Evolutionary conservation across 1,140 invertebrate species (phyloP).

Genomic region (Maconellicoccus hirsutus): DNA sequence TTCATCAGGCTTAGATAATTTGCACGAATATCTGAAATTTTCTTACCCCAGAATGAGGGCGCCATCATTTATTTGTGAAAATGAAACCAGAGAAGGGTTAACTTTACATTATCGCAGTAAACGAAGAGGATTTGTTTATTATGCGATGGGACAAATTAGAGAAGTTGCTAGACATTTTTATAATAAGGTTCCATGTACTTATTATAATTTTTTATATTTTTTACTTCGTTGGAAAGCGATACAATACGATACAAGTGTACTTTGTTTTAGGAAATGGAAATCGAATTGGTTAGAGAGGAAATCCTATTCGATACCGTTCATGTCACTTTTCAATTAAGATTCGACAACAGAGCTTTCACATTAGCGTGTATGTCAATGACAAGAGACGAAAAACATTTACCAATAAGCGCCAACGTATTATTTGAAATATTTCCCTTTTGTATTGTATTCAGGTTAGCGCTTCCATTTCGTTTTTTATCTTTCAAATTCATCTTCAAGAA

Average conservation of each 20-base stretch:
- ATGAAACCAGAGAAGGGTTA: constrained; percentile 80
- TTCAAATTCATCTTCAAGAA: not conserved
- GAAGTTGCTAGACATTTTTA: constrained; percentile 43
- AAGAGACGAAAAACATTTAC: constrained; percentile 70
- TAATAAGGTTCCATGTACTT: constrained; percentile 29
- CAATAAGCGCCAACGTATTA: constrained; percentile 74
- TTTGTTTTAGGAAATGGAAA: constrained; percentile 59
- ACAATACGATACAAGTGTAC: not conserved
- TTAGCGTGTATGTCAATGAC: constrained; percentile 67
- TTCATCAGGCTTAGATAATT: constrained; percentile 62
- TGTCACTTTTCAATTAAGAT: constrained; percentile 83
- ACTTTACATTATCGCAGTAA: constrained; percentile 89
- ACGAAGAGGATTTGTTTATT: constrained; percentile 83
- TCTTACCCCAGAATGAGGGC: constrained; percentile 87
- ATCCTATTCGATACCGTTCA: constrained; percentile 80
- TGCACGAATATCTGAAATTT: constrained; percentile 94
- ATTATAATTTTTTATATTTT: not conserved
- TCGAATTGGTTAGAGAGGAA: constrained; percentile 76
- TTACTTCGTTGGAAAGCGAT: not conserved
- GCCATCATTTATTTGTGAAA: constrained; percentile 92
- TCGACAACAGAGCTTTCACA: constrained; percentile 83
- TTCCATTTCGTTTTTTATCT: not conserved
- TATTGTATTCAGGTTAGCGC: constrained; percentile 79
- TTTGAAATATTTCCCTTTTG: constrained; percentile 98
- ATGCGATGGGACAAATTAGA: constrained; percentile 92